Conservation (phyloP, 2,888 invertebrate genomes). For the Mylabris sibirica region DNA sequence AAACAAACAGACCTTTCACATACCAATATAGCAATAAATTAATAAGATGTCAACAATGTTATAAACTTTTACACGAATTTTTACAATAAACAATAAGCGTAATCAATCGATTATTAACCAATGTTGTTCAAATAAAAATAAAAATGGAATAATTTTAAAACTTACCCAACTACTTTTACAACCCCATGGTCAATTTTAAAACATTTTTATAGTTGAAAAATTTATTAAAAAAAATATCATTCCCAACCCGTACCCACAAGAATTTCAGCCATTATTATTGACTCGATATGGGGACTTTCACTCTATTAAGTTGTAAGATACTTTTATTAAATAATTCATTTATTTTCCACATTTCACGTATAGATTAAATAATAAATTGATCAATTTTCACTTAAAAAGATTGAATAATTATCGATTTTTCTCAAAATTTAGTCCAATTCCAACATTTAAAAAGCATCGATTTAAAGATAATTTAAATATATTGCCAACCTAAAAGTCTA, state of each 20-base stretch:
- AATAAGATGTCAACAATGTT: not conserved
- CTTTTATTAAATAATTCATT: not conserved
- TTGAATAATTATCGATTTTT: no score
- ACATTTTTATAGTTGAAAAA: not conserved
- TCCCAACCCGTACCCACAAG: slow-evolving; percentile 19
- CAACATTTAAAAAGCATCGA: no score
- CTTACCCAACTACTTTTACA: slow-evolving; percentile 10
- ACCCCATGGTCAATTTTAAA: not conserved
- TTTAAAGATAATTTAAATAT: no score
- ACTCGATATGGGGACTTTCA: slow-evolving; percentile 22
- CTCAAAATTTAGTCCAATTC: no score
- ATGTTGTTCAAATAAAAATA: not conserved
- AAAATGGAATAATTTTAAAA: not conserved
- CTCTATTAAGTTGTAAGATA: not conserved
- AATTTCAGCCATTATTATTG: slow-evolving; percentile 31
- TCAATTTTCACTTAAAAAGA: no score
- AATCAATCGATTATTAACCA: slow-evolving; percentile 7
- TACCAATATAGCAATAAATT: not conserved
- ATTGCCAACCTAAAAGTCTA: no score
- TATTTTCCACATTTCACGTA: no score
- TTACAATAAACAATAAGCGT: slow-evolving; percentile 23
- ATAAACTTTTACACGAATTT: not conserved
- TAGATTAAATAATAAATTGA: no score
- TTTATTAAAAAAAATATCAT: not conserved
- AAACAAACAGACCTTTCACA: slow-evolving; percentile 7